Percentiles rank a stretch among this genome's conserved stretches.
Conservation (phyloP, 1,140 invertebrate genomes). For the Orius laevigatus region DNA sequence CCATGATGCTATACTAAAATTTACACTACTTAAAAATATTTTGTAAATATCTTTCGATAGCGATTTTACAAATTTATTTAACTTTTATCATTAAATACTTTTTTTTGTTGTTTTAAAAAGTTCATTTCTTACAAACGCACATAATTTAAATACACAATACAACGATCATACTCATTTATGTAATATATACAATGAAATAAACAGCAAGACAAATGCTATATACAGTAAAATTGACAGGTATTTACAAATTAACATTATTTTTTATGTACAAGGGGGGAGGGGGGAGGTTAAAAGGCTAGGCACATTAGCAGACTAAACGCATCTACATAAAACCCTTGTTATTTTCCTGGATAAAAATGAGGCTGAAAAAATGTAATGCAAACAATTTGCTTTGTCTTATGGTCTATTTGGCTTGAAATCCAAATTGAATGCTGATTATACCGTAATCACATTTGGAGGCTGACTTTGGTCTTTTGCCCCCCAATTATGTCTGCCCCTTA, state of each 20-base stretch:
- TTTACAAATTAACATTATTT: constrained; percentile 9
- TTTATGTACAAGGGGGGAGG: neutral
- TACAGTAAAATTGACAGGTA: constrained; percentile 10
- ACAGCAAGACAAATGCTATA: constrained; percentile 2
- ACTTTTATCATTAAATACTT: neutral
- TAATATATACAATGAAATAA: constrained; percentile 2
- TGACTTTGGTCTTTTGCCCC: neutral
- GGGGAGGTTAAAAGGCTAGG: constrained; percentile 8
- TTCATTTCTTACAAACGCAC: constrained; percentile 10
- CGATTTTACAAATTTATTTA: constrained; percentile 9
- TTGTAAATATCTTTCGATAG: neutral
- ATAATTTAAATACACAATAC: constrained; percentile 10
- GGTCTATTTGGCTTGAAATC: neutral
- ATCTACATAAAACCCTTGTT: neutral
- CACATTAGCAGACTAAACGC: constrained; percentile 9
- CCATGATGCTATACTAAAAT: too few relatives aligned
- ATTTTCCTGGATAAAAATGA: constrained; percentile 2
- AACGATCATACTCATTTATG: neutral
- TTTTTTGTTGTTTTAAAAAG: too few relatives aligned
- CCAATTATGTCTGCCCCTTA: too few relatives aligned
- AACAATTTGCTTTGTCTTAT: neutral
- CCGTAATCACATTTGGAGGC: neutral
- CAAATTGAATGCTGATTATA: too few relatives aligned
- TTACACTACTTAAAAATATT: too few relatives aligned
- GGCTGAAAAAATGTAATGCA: neutral